phyloP scores from a whole-genome alignment of 2,888 invertebrate species.

The Orgyia antiqua region DNA sequence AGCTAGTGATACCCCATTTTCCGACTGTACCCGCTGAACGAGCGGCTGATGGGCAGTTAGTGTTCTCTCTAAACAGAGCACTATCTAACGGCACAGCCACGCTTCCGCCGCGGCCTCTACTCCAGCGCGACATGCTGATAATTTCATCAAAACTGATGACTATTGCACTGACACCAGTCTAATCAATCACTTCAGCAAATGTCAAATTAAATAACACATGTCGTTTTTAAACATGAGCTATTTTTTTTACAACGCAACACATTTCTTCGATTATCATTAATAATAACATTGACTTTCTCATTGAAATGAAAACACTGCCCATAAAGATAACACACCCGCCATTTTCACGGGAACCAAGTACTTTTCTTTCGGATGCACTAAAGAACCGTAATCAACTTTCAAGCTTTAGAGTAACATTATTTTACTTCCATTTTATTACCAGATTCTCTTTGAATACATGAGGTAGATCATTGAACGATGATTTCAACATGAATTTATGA shows the following conservation, averaged over 20 bases:
- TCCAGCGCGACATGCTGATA: constrained; percentile 81
- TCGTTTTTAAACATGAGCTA: constrained; percentile 32
- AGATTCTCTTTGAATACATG: constrained; percentile 56
- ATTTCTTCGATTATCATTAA: constrained; percentile 32
- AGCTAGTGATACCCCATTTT: constrained; percentile 96
- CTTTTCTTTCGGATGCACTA: constrained; percentile 58
- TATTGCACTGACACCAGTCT: constrained; percentile 52
- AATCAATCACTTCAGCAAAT: constrained; percentile 50
- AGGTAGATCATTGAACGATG: constrained; percentile 57
- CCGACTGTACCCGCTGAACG: constrained; percentile 94
- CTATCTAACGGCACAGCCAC: constrained; percentile 81
- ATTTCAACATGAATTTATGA: constrained; percentile 52
- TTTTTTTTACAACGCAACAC: constrained; percentile 25
- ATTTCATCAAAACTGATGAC: constrained; percentile 73
- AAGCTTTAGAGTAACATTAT: constrained; percentile 35
- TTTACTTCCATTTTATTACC: constrained; percentile 41
- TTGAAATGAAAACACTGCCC: constrained; percentile 70
- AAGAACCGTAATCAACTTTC: constrained; percentile 30
- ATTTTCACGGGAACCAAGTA: constrained; percentile 72
- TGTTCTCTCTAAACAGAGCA: constrained; percentile 84
- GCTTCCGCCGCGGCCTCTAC: constrained; percentile 79
- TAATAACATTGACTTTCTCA: constrained; percentile 47
- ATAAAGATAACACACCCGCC: constrained; percentile 77
- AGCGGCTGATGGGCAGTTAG: constrained; percentile 92
- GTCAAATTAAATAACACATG: constrained; percentile 57